Percentiles rank a stretch among this genome's conserved stretches.
Conservation (phyloP, 2,797 vertebrate species). For the Enteromius viviparus region DNA sequence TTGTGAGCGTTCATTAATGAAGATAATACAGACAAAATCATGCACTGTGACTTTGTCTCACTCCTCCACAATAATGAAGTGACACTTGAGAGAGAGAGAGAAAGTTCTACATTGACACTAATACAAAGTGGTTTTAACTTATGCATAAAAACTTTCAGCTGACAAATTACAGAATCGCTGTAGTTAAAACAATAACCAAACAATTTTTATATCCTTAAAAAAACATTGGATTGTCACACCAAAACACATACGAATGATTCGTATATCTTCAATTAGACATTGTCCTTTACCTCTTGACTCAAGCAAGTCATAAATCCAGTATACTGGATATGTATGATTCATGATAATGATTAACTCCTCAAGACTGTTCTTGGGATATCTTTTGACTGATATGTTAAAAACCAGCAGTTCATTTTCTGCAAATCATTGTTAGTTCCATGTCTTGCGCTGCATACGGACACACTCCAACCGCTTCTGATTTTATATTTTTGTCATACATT, state of each 20-base stretch:
- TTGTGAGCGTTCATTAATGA: slow-evolving; percentile 20
- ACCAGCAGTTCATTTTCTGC: background rate
- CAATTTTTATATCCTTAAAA: background rate
- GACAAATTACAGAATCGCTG: background rate
- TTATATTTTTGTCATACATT: background rate
- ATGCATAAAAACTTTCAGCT: background rate
- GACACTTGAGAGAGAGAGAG: background rate
- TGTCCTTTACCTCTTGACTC: background rate
- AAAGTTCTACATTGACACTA: background rate
- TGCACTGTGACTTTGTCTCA: slow-evolving; percentile 25
- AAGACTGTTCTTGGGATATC: background rate
- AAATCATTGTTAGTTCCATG: no score
- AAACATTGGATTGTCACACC: background rate
- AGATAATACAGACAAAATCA: slow-evolving; percentile 25
- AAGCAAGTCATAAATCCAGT: background rate
- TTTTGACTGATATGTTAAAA: background rate
- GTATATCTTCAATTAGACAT: background rate
- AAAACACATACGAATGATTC: background rate
- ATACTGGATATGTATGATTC: background rate
- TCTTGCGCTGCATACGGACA: background rate
- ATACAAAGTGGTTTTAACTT: background rate
- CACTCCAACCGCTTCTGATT: background rate
- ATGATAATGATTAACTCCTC: background rate
- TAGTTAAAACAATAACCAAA: background rate
- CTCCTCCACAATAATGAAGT: slow-evolving; percentile 21